These are phyloP conservation scores for Psittacula cyanocephala DNA, from an alignment of 2,113 vertebrate genomes.

Conservation along the genomic window DNA sequence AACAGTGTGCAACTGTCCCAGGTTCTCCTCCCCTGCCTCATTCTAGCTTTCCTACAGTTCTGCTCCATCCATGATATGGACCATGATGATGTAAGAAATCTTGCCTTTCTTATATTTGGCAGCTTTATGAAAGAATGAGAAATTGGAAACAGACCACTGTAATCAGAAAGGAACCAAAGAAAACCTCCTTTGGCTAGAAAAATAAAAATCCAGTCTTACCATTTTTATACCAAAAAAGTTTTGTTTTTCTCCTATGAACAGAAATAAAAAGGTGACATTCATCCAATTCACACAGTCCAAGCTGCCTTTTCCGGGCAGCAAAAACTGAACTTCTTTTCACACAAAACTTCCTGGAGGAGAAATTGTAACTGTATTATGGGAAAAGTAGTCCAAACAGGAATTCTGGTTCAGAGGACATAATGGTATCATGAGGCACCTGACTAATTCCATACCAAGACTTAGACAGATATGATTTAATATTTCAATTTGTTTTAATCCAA, in stretches of 20 bases:
- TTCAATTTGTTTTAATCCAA: slow-evolving; percentile 24
- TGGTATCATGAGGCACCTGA: background rate
- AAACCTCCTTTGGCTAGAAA: background rate
- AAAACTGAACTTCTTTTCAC: background rate
- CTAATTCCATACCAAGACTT: background rate
- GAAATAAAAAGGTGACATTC: background rate
- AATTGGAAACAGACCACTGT: background rate
- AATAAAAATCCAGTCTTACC: background rate
- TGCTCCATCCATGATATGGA: background rate
- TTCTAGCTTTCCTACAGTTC: background rate
- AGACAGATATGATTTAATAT: slow-evolving; percentile 3
- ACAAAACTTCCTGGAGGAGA: background rate
- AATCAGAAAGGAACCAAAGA: background rate
- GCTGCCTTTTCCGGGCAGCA: background rate
- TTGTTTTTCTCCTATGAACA: background rate
- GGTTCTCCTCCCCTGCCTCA: background rate
- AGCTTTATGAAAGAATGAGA: background rate
- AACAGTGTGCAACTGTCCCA: background rate
- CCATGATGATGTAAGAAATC: background rate
- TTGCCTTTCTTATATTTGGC: background rate
- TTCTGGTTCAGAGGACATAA: background rate
- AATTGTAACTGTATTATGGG: background rate
- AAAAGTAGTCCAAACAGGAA: background rate
- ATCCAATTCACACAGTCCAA: background rate
- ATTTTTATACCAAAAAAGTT: background rate